Percentiles rank a stretch among this genome's conserved stretches.
Evolutionary conservation across 2,113 vertebrate genomes (phyloP).

Genomic region (Psephotus haematonotus): DNA sequence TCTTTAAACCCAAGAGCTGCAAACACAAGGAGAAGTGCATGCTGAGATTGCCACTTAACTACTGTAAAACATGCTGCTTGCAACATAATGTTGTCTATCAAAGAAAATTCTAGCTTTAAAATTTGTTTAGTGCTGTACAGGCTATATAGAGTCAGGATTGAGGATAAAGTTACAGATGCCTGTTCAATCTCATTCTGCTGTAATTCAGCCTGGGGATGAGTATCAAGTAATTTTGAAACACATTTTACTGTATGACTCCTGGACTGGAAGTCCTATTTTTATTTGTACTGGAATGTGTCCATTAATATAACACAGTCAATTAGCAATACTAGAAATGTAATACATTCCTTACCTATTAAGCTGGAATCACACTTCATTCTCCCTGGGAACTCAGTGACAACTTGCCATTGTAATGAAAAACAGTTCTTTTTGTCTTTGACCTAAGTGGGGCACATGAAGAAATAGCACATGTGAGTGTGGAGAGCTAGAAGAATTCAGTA

Average conservation of each 20-base stretch:
- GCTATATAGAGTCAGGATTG: not conserved
- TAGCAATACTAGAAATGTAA: not conserved
- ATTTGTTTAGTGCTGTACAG: not conserved
- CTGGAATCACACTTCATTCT: not conserved
- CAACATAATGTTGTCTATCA: not conserved
- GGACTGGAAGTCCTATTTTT: not conserved
- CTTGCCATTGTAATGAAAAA: not conserved
- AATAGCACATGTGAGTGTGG: not conserved
- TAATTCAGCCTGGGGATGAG: not conserved
- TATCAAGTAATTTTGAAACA: not conserved
- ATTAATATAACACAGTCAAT: not conserved
- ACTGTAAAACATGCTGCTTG: not conserved
- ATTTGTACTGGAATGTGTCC: not conserved
- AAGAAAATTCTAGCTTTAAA: not conserved
- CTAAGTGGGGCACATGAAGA: not conserved
- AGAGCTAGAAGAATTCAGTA: not conserved
- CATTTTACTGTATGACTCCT: not conserved
- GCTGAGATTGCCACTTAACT: not conserved
- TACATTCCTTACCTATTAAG: not conserved
- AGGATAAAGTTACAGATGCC: not conserved
- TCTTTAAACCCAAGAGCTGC: not conserved
- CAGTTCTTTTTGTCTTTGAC: not conserved
- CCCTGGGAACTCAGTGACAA: not conserved
- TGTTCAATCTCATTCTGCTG: not conserved
- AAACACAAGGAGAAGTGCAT: not conserved